Percentiles rank a stretch among this genome's conserved stretches.
Conservation (phyloP, 2,113 vertebrate genomes). For the Sphyrna mokarran region DNA sequence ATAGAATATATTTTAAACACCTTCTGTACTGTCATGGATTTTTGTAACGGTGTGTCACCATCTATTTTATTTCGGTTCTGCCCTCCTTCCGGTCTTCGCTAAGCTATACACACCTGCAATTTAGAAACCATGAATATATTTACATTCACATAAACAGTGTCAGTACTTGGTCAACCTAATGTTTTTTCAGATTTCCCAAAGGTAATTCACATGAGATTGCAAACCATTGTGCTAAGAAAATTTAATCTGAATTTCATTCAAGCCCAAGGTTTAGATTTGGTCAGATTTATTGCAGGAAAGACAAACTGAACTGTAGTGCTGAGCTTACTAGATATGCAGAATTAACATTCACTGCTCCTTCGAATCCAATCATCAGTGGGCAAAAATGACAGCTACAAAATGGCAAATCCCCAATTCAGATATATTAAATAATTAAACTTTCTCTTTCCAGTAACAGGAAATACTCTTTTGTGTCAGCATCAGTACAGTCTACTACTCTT, state of each 20-base stretch:
- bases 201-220: not conserved
- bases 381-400: not conserved
- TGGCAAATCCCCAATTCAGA: slow-evolving; percentile 3
- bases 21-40: not conserved
- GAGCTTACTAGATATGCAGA: not conserved
- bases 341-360: not conserved
- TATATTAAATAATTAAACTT: not conserved
- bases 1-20: not conserved
- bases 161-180: not conserved
- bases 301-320: not conserved
- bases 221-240: not conserved
- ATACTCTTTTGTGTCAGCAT: not conserved
- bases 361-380: not conserved
- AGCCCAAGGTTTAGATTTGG: not conserved
- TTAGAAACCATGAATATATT: not conserved
- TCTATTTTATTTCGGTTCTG: not conserved
- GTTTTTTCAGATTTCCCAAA: not conserved
- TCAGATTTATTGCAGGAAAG: not conserved
- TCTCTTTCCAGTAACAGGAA: not conserved
- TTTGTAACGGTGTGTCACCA: not conserved
- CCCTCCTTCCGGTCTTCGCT: not conserved
- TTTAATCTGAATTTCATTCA: not conserved
- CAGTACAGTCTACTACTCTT: not conserved
- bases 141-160: not conserved
- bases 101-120: not conserved